phyloP scores from a whole-genome alignment of 2,113 vertebrate genomes.

The Hassar affinis region DNA sequence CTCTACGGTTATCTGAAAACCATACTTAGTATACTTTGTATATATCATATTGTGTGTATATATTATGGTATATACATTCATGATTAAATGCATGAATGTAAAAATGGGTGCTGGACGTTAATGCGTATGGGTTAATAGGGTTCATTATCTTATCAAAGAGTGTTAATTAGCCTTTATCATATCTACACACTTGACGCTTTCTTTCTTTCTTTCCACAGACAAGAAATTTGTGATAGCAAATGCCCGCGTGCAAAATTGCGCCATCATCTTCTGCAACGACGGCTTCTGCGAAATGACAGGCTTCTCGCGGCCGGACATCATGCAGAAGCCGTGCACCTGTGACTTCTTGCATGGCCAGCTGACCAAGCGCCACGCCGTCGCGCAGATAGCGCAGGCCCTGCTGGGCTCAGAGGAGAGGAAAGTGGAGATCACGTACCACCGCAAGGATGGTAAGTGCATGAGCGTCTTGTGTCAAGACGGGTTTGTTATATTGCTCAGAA shows the following conservation, averaged over 20 bases:
- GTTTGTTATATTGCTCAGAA: neutral
- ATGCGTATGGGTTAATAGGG: neutral
- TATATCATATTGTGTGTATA: too few species aligned
- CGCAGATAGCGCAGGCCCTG: conserved; percentile 90
- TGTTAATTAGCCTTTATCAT: neutral
- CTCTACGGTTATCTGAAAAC: neutral
- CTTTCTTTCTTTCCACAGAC: conserved; percentile 73
- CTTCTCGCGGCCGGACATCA: conserved; percentile 96
- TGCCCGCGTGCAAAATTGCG: conserved; percentile 96
- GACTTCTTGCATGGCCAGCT: conserved; percentile 95
- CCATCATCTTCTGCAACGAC: conserved; percentile 99
- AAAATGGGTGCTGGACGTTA: neutral
- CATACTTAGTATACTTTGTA: neutral
- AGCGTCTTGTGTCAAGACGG: too few species aligned
- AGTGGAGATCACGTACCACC: conserved; percentile 95
- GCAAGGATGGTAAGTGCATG: conserved; percentile 89
- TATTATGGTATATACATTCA: neutral
- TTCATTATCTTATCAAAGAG: conserved; percentile 4
- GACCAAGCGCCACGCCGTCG: conserved; percentile 88
- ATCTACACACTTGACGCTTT: neutral
- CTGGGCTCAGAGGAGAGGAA: conserved; percentile 95
- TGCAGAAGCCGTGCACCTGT: conserved; percentile 97
- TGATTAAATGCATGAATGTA: neutral
- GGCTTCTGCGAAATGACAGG: conserved; percentile 99
- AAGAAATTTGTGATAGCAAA: conserved; percentile 99